Conservation (phyloP, 1,140 invertebrate genomes). For the Drepana arcuata region DNA sequence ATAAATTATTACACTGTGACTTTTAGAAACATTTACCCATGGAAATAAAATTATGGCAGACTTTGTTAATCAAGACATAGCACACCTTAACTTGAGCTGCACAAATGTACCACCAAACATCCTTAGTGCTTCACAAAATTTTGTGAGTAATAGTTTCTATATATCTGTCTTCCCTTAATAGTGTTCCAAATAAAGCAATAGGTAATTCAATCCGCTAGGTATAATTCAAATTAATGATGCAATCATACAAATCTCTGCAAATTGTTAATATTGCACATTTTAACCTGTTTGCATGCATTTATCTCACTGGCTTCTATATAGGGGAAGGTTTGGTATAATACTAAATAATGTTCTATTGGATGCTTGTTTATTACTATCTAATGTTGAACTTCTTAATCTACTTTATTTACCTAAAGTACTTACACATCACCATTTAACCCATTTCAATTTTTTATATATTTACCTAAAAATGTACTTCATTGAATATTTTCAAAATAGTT, state of each 20-base stretch:
- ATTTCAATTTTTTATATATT: constrained; percentile 15
- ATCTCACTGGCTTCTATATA: constrained; percentile 55
- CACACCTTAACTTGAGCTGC: no score
- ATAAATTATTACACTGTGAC: no score
- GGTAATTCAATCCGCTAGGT: constrained; percentile 3
- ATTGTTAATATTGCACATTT: constrained; percentile 51
- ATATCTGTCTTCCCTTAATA: constrained; percentile 42
- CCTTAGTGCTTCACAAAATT: constrained; percentile 19
- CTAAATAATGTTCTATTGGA: constrained; percentile 49
- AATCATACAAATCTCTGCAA: constrained; percentile 30
- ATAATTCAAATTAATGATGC: constrained; percentile 5
- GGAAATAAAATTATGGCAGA: no score
- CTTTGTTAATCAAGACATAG: no score
- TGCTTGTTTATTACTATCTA: constrained; percentile 34
- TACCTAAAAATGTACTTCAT: constrained; percentile 1
- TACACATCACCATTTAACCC: constrained; percentile 25
- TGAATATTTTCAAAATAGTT: constrained; percentile 25
- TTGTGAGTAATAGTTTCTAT: constrained; percentile 19
- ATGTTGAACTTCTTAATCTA: constrained; percentile 20
- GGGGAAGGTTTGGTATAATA: constrained; percentile 40
- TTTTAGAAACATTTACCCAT: no score
- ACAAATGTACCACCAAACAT: constrained; percentile 29
- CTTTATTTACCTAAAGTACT: constrained; percentile 24
- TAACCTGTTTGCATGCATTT: constrained; percentile 60
- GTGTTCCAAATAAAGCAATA: constrained; percentile 26